These are phyloP conservation scores for Arge pagana DNA, from an alignment of 2,888 invertebrate genomes.

Conservation along the genomic window DNA sequence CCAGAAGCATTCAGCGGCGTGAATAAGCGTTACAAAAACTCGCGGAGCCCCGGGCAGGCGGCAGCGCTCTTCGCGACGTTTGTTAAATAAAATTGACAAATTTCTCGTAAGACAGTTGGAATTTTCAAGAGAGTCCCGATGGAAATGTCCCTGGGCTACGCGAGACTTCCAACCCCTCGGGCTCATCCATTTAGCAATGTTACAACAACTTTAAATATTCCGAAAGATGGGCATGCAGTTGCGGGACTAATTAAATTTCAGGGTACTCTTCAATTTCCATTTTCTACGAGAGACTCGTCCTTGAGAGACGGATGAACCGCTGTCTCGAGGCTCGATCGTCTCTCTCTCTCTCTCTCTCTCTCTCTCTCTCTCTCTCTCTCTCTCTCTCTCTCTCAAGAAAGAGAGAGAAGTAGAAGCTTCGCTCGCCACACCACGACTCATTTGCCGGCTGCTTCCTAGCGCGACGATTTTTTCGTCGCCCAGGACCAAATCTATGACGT, in stretches of 20 bases:
- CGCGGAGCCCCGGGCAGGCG: not conserved
- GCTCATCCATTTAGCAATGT: not conserved
- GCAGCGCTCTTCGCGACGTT: not conserved
- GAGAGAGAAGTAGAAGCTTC: too few species aligned
- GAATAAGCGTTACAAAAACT: constrained; percentile 6
- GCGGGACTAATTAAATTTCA: constrained; percentile 11
- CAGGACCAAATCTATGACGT: too few species aligned
- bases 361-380: too few species aligned
- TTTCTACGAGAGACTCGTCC: constrained; percentile 7
- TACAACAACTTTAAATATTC: not conserved
- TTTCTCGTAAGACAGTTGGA: not conserved
- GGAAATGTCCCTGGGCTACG: not conserved
- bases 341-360: too few species aligned
- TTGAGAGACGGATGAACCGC: not conserved
- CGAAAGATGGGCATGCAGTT: not conserved
- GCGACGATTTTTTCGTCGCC: too few species aligned
- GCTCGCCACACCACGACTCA: too few species aligned
- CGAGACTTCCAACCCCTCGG: not conserved
- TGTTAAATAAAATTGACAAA: not conserved
- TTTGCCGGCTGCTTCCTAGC: too few species aligned
- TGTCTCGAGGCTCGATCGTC: too few species aligned
- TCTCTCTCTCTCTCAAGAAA: too few species aligned
- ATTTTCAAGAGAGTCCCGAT: not conserved
- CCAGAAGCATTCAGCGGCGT: constrained; percentile 3
- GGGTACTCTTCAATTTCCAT: constrained; percentile 4